Evolutionary conservation across 2,113 vertebrate genomes (phyloP).

Genomic region (Rhadina sibilatrix): DNA sequence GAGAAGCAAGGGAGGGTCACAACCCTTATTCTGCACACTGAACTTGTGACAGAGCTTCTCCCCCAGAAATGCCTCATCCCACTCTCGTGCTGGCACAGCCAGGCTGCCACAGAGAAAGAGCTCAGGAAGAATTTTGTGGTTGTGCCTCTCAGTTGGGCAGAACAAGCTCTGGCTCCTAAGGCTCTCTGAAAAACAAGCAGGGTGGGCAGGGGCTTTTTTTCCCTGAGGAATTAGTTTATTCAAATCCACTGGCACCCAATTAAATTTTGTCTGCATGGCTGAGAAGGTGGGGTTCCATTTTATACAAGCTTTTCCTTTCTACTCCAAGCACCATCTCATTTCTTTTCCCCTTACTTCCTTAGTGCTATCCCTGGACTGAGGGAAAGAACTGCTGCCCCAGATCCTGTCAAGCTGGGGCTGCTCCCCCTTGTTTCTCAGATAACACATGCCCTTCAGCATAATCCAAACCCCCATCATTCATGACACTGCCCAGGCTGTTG

Average conservation of each 20-base stretch:
- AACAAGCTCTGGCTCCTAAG: not conserved
- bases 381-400: not conserved
- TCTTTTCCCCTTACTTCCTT: not conserved
- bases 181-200: not conserved
- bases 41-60: not conserved
- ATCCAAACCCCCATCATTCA: conserved; percentile 1
- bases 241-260: not conserved
- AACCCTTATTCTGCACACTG: not conserved
- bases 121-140: not conserved
- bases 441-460: conserved; percentile 32
- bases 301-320: not conserved
- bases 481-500: conserved; percentile 44
- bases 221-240: not conserved
- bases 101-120: not conserved
- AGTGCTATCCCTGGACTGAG: not conserved
- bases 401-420: not conserved
- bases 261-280: not conserved
- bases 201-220: not conserved
- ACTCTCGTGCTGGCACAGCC: not conserved
- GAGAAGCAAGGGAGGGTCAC: not conserved
- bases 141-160: not conserved
- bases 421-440: conserved; percentile 8
- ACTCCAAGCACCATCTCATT: not conserved
- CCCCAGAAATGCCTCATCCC: not conserved
- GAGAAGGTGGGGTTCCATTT: not conserved